Evolutionary conservation across 2,888 invertebrate species (phyloP).

Genomic region (Platynereis dumerilii): DNA sequence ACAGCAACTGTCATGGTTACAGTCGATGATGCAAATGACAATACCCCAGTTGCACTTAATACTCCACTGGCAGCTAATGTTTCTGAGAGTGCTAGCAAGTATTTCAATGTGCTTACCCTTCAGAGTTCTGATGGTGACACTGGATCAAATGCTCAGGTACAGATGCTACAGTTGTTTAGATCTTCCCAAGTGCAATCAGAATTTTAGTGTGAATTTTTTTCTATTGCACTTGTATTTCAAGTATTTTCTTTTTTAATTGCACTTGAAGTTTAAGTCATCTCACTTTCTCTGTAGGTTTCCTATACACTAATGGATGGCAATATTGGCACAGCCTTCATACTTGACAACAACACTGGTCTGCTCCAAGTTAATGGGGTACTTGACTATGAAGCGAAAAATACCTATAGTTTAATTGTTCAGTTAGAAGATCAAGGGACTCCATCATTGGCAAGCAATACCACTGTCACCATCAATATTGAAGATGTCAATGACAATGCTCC

Average conservation of each 20-base stretch:
- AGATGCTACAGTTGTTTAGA: too few relatives aligned
- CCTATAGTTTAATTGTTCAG: neutral
- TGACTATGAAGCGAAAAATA: conserved; percentile 1
- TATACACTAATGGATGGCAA: neutral
- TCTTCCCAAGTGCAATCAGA: neutral
- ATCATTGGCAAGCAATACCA: neutral
- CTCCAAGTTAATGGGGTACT: neutral
- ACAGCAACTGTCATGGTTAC: neutral
- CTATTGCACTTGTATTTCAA: too few relatives aligned
- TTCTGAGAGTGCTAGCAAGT: neutral
- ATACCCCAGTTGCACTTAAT: neutral
- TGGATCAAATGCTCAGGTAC: conserved; percentile 3
- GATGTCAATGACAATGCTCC: conserved; percentile 10
- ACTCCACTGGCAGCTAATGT: neutral
- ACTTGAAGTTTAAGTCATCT: too few relatives aligned
- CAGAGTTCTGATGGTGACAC: conserved; percentile 1
- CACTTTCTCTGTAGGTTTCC: too few relatives aligned
- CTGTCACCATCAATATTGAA: neutral
- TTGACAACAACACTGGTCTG: conserved; percentile 2
- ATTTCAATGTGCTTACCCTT: too few relatives aligned
- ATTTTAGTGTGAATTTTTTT: too few relatives aligned
- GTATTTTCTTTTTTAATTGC: too few relatives aligned
- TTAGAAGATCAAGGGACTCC: conserved; percentile 2
- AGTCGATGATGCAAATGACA: conserved; percentile 8
- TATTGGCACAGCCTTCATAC: neutral